phyloP scores from a whole-genome alignment of 2,888 invertebrate genomes.

The Hirtodrosophila confusa region DNA sequence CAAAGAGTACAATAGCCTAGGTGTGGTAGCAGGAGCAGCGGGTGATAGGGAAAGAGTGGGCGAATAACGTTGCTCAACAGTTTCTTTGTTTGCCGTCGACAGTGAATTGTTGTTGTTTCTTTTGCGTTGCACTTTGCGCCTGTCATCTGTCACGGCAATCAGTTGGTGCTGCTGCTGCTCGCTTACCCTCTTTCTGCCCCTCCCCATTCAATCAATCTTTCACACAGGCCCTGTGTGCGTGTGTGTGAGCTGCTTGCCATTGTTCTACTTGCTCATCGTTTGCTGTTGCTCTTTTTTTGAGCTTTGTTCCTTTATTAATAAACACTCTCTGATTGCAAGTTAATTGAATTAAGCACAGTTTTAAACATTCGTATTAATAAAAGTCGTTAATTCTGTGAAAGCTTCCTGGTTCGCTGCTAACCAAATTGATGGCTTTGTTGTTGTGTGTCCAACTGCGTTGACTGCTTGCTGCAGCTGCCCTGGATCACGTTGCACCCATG shows the following conservation, averaged over 20 bases:
- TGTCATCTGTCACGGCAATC: conserved; percentile 57
- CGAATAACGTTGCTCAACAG: conserved; percentile 32
- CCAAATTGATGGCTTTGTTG: conserved; percentile 35
- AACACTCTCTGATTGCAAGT: conserved; percentile 33
- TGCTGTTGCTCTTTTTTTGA: conserved; percentile 11
- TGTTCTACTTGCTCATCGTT: conserved; percentile 55
- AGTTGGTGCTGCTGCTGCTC: conserved; percentile 12
- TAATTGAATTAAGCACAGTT: conserved; percentile 67
- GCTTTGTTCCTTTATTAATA: conserved; percentile 62
- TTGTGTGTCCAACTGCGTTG: conserved; percentile 49
- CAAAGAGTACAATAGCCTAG: neutral
- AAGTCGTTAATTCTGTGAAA: conserved; percentile 10
- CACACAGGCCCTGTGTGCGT: neutral
- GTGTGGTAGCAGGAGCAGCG: neutral
- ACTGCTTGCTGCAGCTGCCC: conserved; percentile 26
- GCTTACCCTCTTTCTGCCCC: conserved; percentile 2
- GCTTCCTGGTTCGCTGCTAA: conserved; percentile 46
- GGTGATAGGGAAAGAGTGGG: neutral
- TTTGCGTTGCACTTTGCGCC: conserved; percentile 52
- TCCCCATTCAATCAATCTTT: conserved; percentile 33
- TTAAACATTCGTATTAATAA: conserved; percentile 57
- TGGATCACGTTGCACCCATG: no score
- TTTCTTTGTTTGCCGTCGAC: conserved; percentile 47
- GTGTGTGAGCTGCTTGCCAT: conserved; percentile 28
- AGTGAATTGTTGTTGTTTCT: conserved; percentile 21